A percentile compares a stretch with the other conserved stretches of the same genome.
Conservation (phyloP, 2,113 vertebrate genomes). For the Dipodomys spectabilis region DNA sequence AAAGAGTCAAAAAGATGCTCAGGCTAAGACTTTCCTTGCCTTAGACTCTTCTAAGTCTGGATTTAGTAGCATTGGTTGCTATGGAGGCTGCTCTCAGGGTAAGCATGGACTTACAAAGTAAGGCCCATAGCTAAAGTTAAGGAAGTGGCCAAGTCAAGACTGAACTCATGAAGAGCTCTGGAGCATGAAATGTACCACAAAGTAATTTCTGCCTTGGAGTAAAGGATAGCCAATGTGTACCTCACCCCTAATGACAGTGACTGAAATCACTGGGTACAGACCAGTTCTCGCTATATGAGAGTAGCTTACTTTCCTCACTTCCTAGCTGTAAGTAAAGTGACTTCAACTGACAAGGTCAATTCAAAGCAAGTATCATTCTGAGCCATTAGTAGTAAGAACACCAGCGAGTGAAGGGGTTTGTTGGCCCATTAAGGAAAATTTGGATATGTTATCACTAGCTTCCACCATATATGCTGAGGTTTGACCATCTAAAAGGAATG, state of each 20-base stretch:
- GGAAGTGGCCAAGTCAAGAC: neutral
- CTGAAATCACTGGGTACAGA: neutral
- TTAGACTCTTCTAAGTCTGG: neutral
- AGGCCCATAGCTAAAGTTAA: neutral
- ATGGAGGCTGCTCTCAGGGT: neutral
- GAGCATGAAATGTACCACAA: neutral
- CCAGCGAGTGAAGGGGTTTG: neutral
- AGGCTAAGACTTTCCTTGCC: neutral
- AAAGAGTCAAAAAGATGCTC: neutral
- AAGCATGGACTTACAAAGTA: neutral
- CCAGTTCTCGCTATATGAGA: fast-evolving
- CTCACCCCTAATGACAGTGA: neutral
- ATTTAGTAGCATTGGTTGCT: neutral
- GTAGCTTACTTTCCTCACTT: neutral
- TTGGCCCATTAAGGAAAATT: neutral
- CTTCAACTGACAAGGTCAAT: neutral
- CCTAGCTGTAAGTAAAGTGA: neutral
- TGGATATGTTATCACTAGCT: neutral
- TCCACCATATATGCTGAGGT: neutral
- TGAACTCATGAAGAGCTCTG: neutral
- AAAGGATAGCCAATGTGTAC: neutral
- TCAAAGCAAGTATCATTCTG: neutral
- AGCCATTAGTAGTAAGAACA: neutral
- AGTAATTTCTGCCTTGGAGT: neutral
- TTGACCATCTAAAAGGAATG: neutral